Evolutionary conservation across 2,113 vertebrate genomes (phyloP).

Genomic region (Crotalus viridis): DNA sequence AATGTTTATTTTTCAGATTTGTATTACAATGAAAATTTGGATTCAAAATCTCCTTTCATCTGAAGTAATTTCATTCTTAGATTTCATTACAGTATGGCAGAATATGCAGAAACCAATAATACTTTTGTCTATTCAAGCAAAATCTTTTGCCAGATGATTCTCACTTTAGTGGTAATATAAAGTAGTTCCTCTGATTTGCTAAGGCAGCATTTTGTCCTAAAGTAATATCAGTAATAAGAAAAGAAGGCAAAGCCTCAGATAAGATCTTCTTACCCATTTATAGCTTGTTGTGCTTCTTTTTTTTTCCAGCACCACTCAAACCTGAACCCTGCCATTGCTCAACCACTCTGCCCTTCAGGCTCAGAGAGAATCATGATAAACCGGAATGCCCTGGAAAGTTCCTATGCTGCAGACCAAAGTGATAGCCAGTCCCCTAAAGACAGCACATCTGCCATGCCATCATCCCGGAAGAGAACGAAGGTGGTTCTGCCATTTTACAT

Average conservation of each 20-base stretch:
- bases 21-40: background rate
- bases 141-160: background rate
- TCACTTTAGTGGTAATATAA: background rate
- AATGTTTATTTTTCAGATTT: constrained; percentile 28
- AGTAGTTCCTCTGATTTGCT: background rate
- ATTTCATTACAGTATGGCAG: background rate
- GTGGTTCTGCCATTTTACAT: constrained; percentile 55
- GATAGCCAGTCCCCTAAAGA: constrained; percentile 80
- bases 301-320: constrained; percentile 71
- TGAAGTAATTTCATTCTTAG: background rate
- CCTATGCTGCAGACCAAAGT: constrained; percentile 83
- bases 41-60: constrained; percentile 1
- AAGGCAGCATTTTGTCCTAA: background rate
- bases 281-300: constrained; percentile 30
- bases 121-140: background rate
- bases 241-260: background rate
- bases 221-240: background rate
- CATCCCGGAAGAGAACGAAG: constrained; percentile 75
- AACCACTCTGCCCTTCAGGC: constrained; percentile 57
- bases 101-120: background rate
- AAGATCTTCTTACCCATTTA: background rate
- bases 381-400: constrained; percentile 73
- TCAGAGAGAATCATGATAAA: constrained; percentile 58
- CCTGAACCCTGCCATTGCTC: constrained; percentile 59
- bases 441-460: constrained; percentile 36